Conservation (phyloP, 2,797 vertebrate species). For the Trachurus trachurus region DNA sequence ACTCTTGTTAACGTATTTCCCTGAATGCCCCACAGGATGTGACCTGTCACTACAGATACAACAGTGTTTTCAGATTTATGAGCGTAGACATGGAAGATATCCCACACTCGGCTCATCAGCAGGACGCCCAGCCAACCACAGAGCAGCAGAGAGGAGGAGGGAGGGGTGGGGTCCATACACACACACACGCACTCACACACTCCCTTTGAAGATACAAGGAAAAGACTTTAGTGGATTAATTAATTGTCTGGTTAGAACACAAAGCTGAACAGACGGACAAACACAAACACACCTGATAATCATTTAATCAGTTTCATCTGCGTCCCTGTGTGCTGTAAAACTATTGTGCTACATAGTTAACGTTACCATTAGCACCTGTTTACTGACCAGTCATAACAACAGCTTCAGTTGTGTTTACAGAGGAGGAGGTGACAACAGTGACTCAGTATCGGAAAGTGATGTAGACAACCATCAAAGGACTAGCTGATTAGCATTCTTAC, state of each 20-base stretch:
- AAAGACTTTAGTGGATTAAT: background rate
- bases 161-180: background rate
- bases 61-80: constrained; percentile 58
- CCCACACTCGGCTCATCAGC: constrained; percentile 54
- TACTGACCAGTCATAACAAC: no score
- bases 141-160: constrained; percentile 7
- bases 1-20: no score
- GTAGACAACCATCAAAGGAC: no score
- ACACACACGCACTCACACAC: constrained; percentile 25
- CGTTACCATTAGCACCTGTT: no score
- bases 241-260: background rate
- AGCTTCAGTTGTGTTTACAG: no score
- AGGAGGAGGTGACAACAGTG: no score
- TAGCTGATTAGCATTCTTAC: no score
- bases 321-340: no score
- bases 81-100: constrained; percentile 40
- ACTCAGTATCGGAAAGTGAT: no score
- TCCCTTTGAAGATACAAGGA: constrained; percentile 41
- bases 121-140: constrained; percentile 29
- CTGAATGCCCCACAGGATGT: background rate
- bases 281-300: background rate
- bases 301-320: background rate
- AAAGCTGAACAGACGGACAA: background rate
- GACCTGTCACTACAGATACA: background rate
- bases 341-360: no score